Conservation (phyloP, 1,140 invertebrate genomes). For the Ylistrum balloti region DNA sequence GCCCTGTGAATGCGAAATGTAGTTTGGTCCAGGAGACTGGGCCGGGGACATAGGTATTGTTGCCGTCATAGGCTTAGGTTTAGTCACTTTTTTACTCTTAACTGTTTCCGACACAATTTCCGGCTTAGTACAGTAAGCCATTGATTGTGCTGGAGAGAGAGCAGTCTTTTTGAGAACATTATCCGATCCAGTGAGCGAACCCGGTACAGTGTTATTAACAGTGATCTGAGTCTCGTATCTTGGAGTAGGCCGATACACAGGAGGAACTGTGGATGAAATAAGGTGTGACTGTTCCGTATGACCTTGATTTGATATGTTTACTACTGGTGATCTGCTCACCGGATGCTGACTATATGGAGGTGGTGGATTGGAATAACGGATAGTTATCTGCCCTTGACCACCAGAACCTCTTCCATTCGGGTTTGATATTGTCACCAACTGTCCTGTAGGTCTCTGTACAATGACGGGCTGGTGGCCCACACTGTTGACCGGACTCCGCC, state of each 20-base stretch:
- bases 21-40: background rate
- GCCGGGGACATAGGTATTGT: constrained; percentile 20
- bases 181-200: background rate
- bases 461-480: constrained; percentile 68
- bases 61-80: background rate
- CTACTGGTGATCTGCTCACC: constrained; percentile 40
- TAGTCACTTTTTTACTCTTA: constrained; percentile 35
- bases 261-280: constrained; percentile 32
- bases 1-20: constrained; percentile 29
- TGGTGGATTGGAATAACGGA: constrained; percentile 45
- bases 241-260: background rate
- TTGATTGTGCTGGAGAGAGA: constrained; percentile 8
- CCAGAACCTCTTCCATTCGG: background rate
- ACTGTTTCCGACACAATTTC: constrained; percentile 18
- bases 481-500: constrained; percentile 54
- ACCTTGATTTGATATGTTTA: background rate
- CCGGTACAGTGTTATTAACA: constrained; percentile 3
- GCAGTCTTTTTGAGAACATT: constrained; percentile 30
- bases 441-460: constrained; percentile 76
- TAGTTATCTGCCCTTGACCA: constrained; percentile 40
- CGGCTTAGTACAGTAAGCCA: constrained; percentile 12
- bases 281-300: constrained; percentile 31
- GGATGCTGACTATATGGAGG: constrained; percentile 42
- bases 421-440: constrained; percentile 5
- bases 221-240: constrained; percentile 1